These are phyloP conservation scores for Oostethus manadensis DNA, from an alignment of 2,113 vertebrate species.

Conservation along the genomic window DNA sequence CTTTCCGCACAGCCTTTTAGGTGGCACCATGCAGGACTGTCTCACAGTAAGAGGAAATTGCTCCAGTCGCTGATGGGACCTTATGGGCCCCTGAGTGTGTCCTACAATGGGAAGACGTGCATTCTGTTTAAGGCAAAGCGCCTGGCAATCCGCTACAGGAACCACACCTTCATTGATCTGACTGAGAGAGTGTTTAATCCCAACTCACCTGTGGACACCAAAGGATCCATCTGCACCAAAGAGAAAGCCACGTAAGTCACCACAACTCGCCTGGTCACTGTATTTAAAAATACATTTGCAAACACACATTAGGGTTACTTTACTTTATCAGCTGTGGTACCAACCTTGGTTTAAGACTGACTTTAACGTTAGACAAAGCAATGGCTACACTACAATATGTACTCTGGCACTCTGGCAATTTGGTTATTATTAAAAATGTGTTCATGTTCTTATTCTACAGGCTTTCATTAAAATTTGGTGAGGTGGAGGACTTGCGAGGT, in stretches of 20 bases:
- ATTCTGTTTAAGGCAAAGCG: slow-evolving; percentile 93
- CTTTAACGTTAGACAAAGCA: too few relatives aligned
- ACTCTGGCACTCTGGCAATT: too few relatives aligned
- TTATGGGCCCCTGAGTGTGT: slow-evolving; percentile 79
- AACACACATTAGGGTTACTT: too few relatives aligned
- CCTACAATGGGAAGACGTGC: slow-evolving; percentile 80
- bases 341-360: too few relatives aligned
- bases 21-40: slow-evolving; percentile 67
- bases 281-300: too few relatives aligned
- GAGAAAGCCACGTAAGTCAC: slow-evolving; percentile 80
- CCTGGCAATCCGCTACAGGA: slow-evolving; percentile 83
- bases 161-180: slow-evolving; percentile 86
- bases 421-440: too few relatives aligned
- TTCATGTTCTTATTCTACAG: slow-evolving; percentile 51
- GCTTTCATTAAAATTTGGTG: slow-evolving; percentile 86
- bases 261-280: neutral
- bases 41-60: slow-evolving; percentile 68
- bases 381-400: too few relatives aligned
- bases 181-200: slow-evolving; percentile 80
- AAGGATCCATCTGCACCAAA: slow-evolving; percentile 84
- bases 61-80: slow-evolving; percentile 71
- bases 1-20: slow-evolving; percentile 63
- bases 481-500: slow-evolving; percentile 77
- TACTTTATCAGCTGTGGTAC: too few relatives aligned
- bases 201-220: slow-evolving; percentile 77